A percentile compares a stretch with the other conserved stretches of the same genome.
Evolutionary conservation across 1,140 invertebrate genomes (phyloP).

Genomic region (Leptinotarsa texana): DNA sequence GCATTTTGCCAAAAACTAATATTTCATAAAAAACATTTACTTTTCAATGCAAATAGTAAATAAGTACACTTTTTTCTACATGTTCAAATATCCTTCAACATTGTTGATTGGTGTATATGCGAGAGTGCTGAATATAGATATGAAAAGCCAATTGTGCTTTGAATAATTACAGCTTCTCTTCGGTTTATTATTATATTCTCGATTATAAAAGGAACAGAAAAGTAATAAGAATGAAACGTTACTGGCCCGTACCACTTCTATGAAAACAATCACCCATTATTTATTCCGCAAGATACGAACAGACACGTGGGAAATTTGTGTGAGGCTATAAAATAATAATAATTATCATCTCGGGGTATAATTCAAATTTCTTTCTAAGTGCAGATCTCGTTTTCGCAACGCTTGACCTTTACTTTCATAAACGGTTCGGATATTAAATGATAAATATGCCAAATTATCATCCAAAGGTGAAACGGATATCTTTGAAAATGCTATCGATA

Average conservation of each 20-base stretch:
- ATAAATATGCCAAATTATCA: not conserved
- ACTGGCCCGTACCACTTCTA: not conserved
- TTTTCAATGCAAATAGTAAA: no score
- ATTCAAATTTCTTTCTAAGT: not conserved
- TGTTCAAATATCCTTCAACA: no score
- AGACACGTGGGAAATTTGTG: not conserved
- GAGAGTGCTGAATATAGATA: no score
- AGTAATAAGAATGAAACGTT: not conserved
- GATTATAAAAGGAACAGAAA: not conserved
- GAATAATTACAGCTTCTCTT: no score
- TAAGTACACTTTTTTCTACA: no score
- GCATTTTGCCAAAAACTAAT: no score
- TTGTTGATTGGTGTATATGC: no score
- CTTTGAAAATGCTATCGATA: not conserved
- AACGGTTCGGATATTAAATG: not conserved
- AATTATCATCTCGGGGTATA: not conserved
- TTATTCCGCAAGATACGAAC: not conserved
- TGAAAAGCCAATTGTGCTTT: no score
- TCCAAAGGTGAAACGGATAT: not conserved
- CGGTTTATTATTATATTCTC: not conserved
- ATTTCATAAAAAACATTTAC: no score
- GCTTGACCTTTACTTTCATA: not conserved
- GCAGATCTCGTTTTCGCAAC: not conserved
- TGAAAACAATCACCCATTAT: constrained; percentile 3
- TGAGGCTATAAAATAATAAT: constrained; percentile 1